phyloP scores from a whole-genome alignment of 2,797 vertebrate genomes.

The Apogon talboti region DNA sequence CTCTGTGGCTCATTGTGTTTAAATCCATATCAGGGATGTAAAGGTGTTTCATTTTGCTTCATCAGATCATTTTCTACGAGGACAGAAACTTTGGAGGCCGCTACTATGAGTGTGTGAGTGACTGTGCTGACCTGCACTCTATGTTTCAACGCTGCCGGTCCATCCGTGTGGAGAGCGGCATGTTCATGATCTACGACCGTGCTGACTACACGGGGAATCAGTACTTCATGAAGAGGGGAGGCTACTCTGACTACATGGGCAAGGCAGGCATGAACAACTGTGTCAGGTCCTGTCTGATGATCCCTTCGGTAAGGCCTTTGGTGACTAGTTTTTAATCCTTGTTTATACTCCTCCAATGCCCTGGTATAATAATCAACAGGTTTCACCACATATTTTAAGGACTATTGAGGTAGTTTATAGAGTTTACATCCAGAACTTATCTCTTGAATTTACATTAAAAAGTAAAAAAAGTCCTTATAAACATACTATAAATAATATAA shows the following conservation, averaged over 20 bases:
- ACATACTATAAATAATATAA: background rate
- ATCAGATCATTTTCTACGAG: conserved; percentile 85
- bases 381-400: background rate
- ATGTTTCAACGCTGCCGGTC: conserved; percentile 80
- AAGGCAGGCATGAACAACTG: conserved; percentile 69
- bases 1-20: background rate
- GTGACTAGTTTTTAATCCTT: background rate
- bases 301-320: conserved; percentile 65
- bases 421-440: too few relatives aligned
- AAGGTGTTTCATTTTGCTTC: conserved; percentile 12
- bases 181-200: conserved; percentile 81
- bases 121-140: conserved; percentile 77
- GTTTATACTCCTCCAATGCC: too few relatives aligned
- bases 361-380: background rate
- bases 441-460: too few relatives aligned
- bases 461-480: background rate
- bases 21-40: background rate
- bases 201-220: conserved; percentile 74
- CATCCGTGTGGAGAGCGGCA: conserved; percentile 78
- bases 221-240: conserved; percentile 78
- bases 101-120: conserved; percentile 75
- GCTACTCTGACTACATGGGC: conserved; percentile 78
- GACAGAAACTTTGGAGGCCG: conserved; percentile 81
- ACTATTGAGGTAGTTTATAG: background rate
- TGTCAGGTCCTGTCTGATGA: conserved; percentile 78